phyloP scores from a whole-genome alignment of 2,888 invertebrate species.

The Ariolimax columbianus region DNA sequence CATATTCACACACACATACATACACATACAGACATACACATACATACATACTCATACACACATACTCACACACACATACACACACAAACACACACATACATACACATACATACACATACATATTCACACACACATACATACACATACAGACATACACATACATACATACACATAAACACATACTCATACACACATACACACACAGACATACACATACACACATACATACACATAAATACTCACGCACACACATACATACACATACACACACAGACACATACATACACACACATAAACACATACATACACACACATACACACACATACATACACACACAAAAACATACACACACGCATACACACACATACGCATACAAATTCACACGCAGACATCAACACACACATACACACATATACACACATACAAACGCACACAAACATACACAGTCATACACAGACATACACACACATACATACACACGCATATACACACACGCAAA shows the following conservation, averaged over 20 bases:
- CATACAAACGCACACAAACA: too few species aligned
- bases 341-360: too few species aligned
- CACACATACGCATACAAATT: too few species aligned
- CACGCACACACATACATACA: not conserved
- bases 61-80: not conserved
- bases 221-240: conserved; percentile 13
- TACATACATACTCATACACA: not conserved
- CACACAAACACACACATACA: not conserved
- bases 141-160: not conserved
- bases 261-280: not conserved
- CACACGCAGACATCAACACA: too few species aligned
- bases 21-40: not conserved
- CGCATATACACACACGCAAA: too few species aligned
- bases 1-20: not conserved
- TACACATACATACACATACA: not conserved
- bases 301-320: too few species aligned
- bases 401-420: too few species aligned
- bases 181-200: not conserved
- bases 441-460: too few species aligned
- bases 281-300: not conserved
- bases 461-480: too few species aligned
- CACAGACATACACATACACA: conserved; percentile 5
- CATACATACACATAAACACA: not conserved
- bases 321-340: too few species aligned
- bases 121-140: not conserved